Evolutionary conservation across 2,797 vertebrate genomes (phyloP), one percentile per base, ranked within the genome.

Genomic region (Enteromius radiatus): DNA sequence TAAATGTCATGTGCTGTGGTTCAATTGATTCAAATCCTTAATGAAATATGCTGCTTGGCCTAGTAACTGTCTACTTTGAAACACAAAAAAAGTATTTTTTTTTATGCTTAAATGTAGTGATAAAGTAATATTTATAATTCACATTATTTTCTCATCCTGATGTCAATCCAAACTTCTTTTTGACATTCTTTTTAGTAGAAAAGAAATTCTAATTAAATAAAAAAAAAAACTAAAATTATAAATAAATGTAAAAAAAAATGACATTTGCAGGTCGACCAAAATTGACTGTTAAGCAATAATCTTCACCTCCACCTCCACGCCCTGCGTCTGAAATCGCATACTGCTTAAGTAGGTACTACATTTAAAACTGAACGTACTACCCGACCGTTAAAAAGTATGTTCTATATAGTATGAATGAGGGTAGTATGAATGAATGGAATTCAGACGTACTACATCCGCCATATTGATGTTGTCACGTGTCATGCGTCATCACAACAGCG

Each of bases 1-100:
- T 82, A 76, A 76, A 76, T 82, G 38, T 19, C 64, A 69, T 59
- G 33, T 54, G 21, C 8, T 65, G 7, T 68, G 59, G 43, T 52
- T 64, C 43, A 81, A 1, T 68, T 75, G 23, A 21, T 76, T 31
- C 12, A 45, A 56, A 67, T 41, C 33, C 21, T 41, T 67, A 49
- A 52, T 38, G 12, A 67, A 78, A 52, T 49, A 11, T 74, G 15
- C 64, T 65, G 15, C 28, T 26, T 21, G 23, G 15, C 36, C 26
- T 63, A 8, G 23, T 12, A 59, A 15, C 41, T 52, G 2, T 36
- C n/a, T 26, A 17, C 41, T 43, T 41, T 43, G 67, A 28, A 26
- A 47, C 4, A 65, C 43, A 23, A n/a, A 75, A 17, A 28, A 47
- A 36, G 31, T 31, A 2, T 31, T 31, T 41, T 3, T n/a, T 6